phyloP scores from a whole-genome alignment of 2,888 invertebrate species.

The Petrolisthes cinctipes region DNA sequence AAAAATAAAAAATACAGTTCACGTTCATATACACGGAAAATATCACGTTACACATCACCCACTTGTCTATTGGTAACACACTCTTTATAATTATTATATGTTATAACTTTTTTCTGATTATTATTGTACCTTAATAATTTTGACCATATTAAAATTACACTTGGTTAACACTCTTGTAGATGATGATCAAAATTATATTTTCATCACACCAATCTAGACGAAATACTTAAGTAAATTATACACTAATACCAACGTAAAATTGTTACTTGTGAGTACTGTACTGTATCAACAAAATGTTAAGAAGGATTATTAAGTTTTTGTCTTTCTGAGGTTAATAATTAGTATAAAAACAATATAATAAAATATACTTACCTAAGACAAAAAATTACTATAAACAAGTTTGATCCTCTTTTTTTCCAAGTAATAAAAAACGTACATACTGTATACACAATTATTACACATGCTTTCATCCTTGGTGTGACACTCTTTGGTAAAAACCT shows the following conservation, averaged over 20 bases:
- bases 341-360: no score
- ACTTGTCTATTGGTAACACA: background rate
- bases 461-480: constrained; percentile 38
- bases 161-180: background rate
- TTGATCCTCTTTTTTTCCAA: background rate
- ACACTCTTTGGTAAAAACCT: constrained; percentile 56
- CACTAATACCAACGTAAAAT: background rate
- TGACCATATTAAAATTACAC: no score
- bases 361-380: background rate
- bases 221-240: background rate
- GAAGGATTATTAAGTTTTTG: no score
- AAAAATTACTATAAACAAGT: constrained; percentile 20
- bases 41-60: background rate
- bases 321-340: no score
- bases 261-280: no score
- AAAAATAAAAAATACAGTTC: background rate
- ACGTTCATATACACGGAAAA: background rate
- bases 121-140: background rate
- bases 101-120: background rate
- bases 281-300: no score
- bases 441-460: constrained; percentile 30
- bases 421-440: background rate
- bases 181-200: background rate
- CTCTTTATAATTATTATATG: background rate
- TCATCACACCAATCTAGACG: constrained; percentile 6